Conservation (phyloP, 2,113 vertebrate genomes). For the Entomyzon cyanotis region DNA sequence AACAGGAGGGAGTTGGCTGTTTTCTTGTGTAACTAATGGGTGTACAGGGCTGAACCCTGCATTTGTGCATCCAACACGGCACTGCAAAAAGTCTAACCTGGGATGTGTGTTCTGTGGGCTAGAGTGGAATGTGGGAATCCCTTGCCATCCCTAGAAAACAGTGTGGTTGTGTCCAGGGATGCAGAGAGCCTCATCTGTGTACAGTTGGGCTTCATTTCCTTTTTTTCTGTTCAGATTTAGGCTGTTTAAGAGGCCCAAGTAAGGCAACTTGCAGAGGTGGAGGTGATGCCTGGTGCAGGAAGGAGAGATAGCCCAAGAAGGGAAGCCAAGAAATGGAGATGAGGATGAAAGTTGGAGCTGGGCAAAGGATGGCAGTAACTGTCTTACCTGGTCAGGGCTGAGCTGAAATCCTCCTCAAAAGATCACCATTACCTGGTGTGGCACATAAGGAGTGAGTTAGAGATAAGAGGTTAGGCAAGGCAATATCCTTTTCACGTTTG, state of each 20-base stretch:
- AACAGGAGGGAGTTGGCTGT: neutral
- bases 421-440: neutral
- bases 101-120: no score
- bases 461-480: neutral
- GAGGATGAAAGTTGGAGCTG: neutral
- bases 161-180: neutral
- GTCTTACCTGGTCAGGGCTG: neutral
- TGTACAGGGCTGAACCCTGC: fast-evolving
- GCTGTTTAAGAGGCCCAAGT: neutral
- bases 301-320: neutral
- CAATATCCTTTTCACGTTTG: fast-evolving
- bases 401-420: neutral
- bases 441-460: neutral
- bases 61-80: fast-evolving
- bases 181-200: neutral
- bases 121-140: fast-evolving
- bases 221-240: neutral
- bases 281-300: neutral
- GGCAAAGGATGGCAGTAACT: neutral
- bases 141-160: neutral
- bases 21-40: neutral
- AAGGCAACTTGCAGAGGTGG: neutral
- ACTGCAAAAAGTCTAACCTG: no score
- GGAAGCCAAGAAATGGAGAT: neutral
- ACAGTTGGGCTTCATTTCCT: neutral